Evolutionary conservation across 2,113 vertebrate genomes (phyloP).

Genomic region (Odontophorus gujanensis): DNA sequence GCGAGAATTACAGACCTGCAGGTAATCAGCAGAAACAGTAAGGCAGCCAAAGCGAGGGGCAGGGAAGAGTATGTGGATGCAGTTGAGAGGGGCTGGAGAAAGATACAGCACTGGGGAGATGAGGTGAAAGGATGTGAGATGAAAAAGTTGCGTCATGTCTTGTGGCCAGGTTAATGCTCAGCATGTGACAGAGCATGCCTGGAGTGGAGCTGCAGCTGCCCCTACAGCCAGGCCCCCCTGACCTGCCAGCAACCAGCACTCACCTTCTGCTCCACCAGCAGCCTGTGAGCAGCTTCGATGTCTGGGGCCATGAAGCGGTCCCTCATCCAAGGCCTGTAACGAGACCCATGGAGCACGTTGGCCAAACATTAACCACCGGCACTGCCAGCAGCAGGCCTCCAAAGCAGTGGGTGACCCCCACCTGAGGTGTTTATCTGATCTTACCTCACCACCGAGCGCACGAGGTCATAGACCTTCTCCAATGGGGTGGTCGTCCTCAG

Average conservation of each 20-base stretch:
- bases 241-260: constrained; percentile 19
- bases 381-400: not conserved
- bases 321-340: constrained; percentile 93
- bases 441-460: constrained; percentile 95
- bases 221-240: accelerated
- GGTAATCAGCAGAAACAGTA: not conserved
- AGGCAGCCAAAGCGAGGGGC: not conserved
- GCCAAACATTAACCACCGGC: constrained; percentile 49
- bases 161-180: not conserved
- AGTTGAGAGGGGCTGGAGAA: not conserved
- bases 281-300: constrained; percentile 89
- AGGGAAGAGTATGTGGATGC: not conserved
- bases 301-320: constrained; percentile 98
- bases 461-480: constrained; percentile 98
- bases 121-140: not conserved
- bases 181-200: not conserved
- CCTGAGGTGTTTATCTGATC: constrained; percentile 70
- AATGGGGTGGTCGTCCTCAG: constrained; percentile 94
- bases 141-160: not conserved
- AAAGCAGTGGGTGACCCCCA: not conserved
- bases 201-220: not conserved
- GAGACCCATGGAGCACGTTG: constrained; percentile 11
- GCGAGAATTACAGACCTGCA: not conserved
- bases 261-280: constrained; percentile 92
- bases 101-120: not conserved